Evolutionary conservation across 53 echinoderm and acorn worm species (phyloP).

Genomic region (Patiria pectinifera): DNA sequence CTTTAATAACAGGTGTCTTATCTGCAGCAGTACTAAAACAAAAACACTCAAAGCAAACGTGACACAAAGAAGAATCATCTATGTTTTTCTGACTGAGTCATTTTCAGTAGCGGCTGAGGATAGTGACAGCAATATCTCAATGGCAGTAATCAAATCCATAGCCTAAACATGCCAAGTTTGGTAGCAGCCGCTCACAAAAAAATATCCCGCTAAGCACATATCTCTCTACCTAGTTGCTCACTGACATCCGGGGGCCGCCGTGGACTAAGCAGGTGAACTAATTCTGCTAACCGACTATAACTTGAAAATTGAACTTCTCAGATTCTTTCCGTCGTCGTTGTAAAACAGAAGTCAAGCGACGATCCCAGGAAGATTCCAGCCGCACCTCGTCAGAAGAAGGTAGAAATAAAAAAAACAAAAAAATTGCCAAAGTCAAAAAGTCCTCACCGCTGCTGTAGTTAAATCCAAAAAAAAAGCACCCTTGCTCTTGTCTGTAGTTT

Average conservation of each 20-base stretch:
- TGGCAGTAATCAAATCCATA: background rate
- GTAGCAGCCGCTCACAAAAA: background rate
- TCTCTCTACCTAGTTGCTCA: background rate
- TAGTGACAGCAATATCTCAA: background rate
- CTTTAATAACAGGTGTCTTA: no score
- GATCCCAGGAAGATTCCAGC: conserved; percentile 5
- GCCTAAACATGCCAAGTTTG: background rate
- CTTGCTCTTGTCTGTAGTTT: background rate
- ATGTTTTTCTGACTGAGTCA: no score
- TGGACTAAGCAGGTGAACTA: background rate
- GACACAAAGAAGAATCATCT: no score
- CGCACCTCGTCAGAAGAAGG: conserved; percentile 21
- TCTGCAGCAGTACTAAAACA: no score
- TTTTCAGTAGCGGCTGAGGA: no score
- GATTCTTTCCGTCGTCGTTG: conserved; percentile 46
- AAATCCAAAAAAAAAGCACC: background rate
- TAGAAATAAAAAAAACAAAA: background rate
- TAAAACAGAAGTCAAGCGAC: conserved; percentile 37
- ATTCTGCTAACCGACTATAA: background rate
- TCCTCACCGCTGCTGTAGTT: background rate
- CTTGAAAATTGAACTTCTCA: conserved; percentile 27
- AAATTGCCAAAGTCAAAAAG: background rate
- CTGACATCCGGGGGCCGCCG: background rate
- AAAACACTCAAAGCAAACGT: no score
- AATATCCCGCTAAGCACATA: background rate